Base-by-base conservation (phyloP, 2,113 vertebrate species). In the Pagrus major region DNA sequence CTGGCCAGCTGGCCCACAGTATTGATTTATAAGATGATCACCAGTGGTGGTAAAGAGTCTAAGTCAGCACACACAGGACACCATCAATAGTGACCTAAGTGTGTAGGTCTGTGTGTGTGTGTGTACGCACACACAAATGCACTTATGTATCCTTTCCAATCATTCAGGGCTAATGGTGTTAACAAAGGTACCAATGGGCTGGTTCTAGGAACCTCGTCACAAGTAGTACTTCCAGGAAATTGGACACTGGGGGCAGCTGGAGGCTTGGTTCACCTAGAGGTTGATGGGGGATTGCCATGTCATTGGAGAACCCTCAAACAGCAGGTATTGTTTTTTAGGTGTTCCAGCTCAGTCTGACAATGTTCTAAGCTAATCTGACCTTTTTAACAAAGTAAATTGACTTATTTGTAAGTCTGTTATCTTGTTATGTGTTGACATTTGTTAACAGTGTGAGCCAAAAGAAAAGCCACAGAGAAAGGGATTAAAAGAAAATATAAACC, bases 11-110 rank as follows among this genome's bases (percentile, higher is more conserved):
- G 90, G 91, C 91, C 91, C 73, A 21, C 76, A 78, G 68, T 92
- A 94, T 94, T 89, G 93, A 94, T 93, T 94, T 93, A 93, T 92
- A 83, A 84, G 90, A 86, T 84, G 91, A 93, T 92, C 90, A 88
- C 88, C 91, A 88, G 88, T 84, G 78, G 87, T 93, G 89, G 83
- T 70, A 86, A 90, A 86, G 86, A 87, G 85, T 86, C 85, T 71
- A 83, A 86, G 87, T 88, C 86, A 81, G 83, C 81, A 69, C 65
- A 71, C 78, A 73, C 88, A 85, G 87, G 76, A 90, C 75, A 77
- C 83, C 81, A 78, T 78, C 69, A 78, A 42, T 81, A 74, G 86
- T 77, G 81, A 87, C 65, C 60, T 79, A 80, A 80, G 68, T 58
- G 41, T 60, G 31, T 52, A 47, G 70, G 65, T 81, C 35, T 73